Evolutionary conservation across 1,140 invertebrate species (phyloP), one percentile per base, ranked within the genome.

Genomic region (Littorina saxatilis): DNA sequence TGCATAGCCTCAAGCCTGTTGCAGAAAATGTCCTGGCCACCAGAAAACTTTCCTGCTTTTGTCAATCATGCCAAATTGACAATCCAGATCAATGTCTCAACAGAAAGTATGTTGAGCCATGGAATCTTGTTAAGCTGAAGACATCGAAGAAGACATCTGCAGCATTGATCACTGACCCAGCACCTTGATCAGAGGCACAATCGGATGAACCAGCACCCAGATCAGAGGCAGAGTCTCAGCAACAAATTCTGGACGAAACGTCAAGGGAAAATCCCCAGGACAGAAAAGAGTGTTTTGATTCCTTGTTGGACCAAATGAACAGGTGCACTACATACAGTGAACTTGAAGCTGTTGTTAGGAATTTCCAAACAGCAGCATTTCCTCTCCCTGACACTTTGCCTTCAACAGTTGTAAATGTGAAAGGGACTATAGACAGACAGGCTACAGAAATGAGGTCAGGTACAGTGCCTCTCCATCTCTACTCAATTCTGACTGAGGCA

Each of bases 11-110:
- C n/a, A 75, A 29, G n/a, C 43, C 20, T n/a, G 5, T 23, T 5
- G 40, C 9, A n/a, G 50, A 13, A 4, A 20, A 23, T n/a, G 27
- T n/a, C 27, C 17, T 75, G 20, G n/a, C 5, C 5, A 50, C 50
- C 17, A 40, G 73, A 27, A 47, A 40, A 27, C 50, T 75, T 17
- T 43, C 37, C n/a, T 75, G 73, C 40, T 75, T 23, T 32, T 75
- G 73, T 27, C 11, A 27, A 23, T 17, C 35, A 29, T 40, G 35
- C 70, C 13, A 20, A 47, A 17, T 17, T 17, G 27, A 32, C 50
- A 75, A 75, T 20, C 9, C 15, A 29, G 27, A 43, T n/a, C 39
- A 75, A 7, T 75, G 73, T 27, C 9, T 50, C 7, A 75, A 75
- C 50, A 50, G 27, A 27, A 39, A 47, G 40, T 75, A 27, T 29